Evolutionary conservation across 2,888 invertebrate genomes (phyloP), one percentile per base, ranked within the genome.

Genomic region (Andrena fulva): DNA sequence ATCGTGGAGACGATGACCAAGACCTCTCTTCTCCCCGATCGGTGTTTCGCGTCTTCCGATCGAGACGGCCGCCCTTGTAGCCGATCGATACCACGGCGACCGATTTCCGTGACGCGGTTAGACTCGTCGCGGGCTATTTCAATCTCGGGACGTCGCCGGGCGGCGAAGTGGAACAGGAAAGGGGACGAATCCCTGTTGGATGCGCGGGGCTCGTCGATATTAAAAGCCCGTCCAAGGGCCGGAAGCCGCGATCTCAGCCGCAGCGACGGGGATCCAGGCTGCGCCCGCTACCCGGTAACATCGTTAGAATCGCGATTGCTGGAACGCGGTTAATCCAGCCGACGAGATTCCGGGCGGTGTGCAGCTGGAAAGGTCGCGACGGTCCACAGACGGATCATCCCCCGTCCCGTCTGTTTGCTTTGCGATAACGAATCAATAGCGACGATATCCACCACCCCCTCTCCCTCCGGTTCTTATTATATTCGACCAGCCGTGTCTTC

Each of bases 351-450:
- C 24, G 56, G 56, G 27, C 27, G 24, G 27, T 12, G 56, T 52
- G 20, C n/a, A 27, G 20, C 24, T 56, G 20, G 27, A 27, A 56
- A 54, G 54, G 54, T 54, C 54, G 54, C 54, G 20, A 20, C 54
- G 54, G 54, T 20, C 56, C 24, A 24, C 56, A 42, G 42, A 42
- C 42, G 42, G 20, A 75, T 70, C 63, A 35, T 67, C 24, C 68
- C 12, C 35, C 29, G 50, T 29, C 33, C 64, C 56, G 59, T 66
- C 59, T 59, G 66, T 69, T 77, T 64, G 72, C 69, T 31, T 24
- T 8, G 16, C 69, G 74, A 80, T 71, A 70, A 54, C 54, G 72
- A 77, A 82, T 82, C 72, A 62, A 83, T 82, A 64, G 54, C 67
- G 8, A n/a, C 29, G 54, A n/a, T 42, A 60, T 24, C 10, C 29